Evolutionary conservation across 2,113 vertebrate genomes (phyloP), one percentile per base, ranked within the genome.

Genomic region (Neogale vison): DNA sequence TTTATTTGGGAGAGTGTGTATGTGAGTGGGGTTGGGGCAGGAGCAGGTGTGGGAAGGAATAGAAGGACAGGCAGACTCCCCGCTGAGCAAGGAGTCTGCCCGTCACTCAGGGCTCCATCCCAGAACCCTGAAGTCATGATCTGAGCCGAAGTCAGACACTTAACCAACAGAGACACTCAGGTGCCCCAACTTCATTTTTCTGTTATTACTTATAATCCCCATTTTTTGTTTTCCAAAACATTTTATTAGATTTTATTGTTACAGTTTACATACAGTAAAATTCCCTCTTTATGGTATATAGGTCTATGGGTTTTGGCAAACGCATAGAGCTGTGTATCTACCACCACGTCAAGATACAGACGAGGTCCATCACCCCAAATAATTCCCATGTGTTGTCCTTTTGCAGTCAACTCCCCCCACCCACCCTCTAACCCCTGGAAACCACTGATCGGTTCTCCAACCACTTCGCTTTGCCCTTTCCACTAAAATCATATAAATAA

Each of bases 11-110:
- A 69, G 67, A 69, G 67, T 3, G 18, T 21, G 34, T 9, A 7
- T 20, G 17, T 0, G 7, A n/a, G 34, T 3, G 34, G 34, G 17
- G 8, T 20, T 2, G 1, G 31, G 8, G 34, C 7, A 7, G 67
- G 67, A 6, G 29, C 63, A 34, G 63, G 63, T 36, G 8, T 20
- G 34, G 15, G 34, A 34, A 20, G 34, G 7, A 18, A 18, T 34
- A 69, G 67, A 21, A 34, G 34, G 17, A 69, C 18, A 36, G 9
- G 18, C 65, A 11, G 34, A 69, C 67, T 69, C 34, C 67, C 34
- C 9, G 8, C 67, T 36, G 67, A 36, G 18, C 4, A 9, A 69
- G 67, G 67, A 69, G 34, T 18, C 18, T 36, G 67, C n/a, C 34
- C 0, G 34, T 8, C n/a, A 36, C 34, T 21, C 1, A 0, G 34